Conservation (phyloP, 2,797 vertebrate genomes). For the Acrossocheilus fasciatus region DNA sequence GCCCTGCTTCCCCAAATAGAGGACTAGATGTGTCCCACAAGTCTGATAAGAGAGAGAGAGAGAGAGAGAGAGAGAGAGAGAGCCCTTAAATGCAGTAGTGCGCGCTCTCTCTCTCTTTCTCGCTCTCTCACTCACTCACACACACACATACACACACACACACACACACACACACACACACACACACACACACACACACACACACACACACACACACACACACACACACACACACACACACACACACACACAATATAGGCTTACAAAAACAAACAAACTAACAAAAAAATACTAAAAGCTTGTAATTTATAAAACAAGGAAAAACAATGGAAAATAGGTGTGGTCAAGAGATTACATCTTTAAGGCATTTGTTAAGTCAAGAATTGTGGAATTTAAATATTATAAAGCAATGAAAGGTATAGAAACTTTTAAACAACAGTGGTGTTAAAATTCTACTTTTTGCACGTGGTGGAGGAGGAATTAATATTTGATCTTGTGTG, state of each 20-base stretch:
- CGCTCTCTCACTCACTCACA: neutral
- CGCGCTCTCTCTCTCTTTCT: neutral
- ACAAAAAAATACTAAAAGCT: no score
- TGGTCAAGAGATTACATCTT: no score
- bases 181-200: neutral
- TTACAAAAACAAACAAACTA: no score
- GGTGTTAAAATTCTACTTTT: neutral
- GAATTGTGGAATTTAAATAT: no score
- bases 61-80: neutral
- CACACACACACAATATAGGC: no score
- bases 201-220: neutral
- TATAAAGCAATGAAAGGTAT: neutral
- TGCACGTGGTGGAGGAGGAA: neutral
- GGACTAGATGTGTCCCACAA: conserved; percentile 1
- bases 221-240: neutral
- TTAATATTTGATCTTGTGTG: neutral
- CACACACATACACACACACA: neutral
- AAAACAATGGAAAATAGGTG: no score
- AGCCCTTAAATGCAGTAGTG: neutral
- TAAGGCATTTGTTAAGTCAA: no score
- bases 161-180: no score
- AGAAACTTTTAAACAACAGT: neutral
- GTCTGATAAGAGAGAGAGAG: conserved; percentile 8
- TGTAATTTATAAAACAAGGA: no score
- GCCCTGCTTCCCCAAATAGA: conserved; percentile 26